Evolutionary conservation across 2,888 invertebrate species (phyloP), one percentile per base, ranked within the genome.

Genomic region (Harpagoxenus sublaevis): DNA sequence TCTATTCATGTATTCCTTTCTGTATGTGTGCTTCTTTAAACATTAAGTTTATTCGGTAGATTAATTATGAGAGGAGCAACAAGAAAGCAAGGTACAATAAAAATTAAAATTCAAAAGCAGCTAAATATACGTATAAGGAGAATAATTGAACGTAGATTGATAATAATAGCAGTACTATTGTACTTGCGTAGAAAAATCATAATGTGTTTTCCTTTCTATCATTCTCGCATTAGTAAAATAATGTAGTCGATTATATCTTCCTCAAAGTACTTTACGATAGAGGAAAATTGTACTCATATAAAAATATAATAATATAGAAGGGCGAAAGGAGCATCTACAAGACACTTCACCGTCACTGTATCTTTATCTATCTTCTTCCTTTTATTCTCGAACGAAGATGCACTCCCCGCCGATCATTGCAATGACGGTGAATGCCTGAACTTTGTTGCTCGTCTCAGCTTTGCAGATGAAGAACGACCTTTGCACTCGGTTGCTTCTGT

Each of bases 401-500:
- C 73, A 85, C 63, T 79, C 45, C 65, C 15, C 42, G 53, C 86
- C 87, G 91, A 92, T 92, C 89, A 89, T 88, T 89, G 87, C 85
- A 87, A 88, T 88, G 89, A 89, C 88, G 92, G 93, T 94, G 93
- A 93, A 93, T 92, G 93, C 91, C 91, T 93, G 93, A 94, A 94
- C 93, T 94, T 93, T 92, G 92, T 92, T 92, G 88, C 88, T 87
- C 89, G 88, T 89, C 89, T 87, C 86, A 84, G 84, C 87, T 87
- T 85, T 89, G 87, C 90, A 86, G 89, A 73, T 86, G 88, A 90
- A 86, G 91, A 88, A 89, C 91, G 93, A 92, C 92, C 93, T 93
- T 93, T 92, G 93, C 92, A 92, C 92, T 90, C 89, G 87, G 89
- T 89, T 88, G 89, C 90, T 89, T 88, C 87, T 88, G 93, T 93